These are phyloP conservation scores for Elephas maximus DNA, from an alignment of 2,113 vertebrate species.

Conservation along the genomic window DNA sequence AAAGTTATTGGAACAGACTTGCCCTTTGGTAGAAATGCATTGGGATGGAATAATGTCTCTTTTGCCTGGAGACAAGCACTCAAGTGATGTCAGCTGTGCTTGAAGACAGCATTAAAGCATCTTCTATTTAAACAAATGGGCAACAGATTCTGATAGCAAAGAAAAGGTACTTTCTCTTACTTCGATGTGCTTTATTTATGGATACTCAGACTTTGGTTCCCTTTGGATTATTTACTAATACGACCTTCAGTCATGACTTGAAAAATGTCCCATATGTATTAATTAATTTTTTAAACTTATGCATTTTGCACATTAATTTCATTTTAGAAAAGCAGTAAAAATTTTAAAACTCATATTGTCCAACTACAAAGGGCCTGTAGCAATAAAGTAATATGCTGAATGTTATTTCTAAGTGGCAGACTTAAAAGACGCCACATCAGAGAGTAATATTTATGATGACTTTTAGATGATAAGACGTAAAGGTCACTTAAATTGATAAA, in stretches of 20 bases:
- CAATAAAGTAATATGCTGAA: not conserved
- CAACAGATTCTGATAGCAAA: not conserved
- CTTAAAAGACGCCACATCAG: not conserved
- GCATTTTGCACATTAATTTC: not conserved
- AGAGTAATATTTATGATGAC: not conserved
- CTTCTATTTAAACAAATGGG: conserved; percentile 47
- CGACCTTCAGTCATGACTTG: not conserved
- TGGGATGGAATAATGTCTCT: conserved; percentile 63
- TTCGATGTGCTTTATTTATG: not conserved
- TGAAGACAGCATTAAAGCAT: conserved; percentile 11
- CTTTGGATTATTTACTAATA: conserved; percentile 35
- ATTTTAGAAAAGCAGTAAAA: conserved; percentile 19
- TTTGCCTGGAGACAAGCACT: conserved; percentile 42
- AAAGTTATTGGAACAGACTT: conserved; percentile 33
- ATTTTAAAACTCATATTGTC: not conserved
- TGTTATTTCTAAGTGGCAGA: conserved; percentile 20
- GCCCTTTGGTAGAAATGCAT: not conserved
- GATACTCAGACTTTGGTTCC: not conserved
- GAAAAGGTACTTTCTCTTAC: not conserved
- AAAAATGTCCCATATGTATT: not conserved
- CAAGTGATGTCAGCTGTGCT: conserved; percentile 42
- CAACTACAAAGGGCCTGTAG: not conserved
- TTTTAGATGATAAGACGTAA: not conserved
- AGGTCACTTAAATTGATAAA: not conserved
- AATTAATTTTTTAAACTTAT: not conserved